Conservation (phyloP, 2,113 vertebrate genomes). For the Lophochroa leadbeateri region DNA sequence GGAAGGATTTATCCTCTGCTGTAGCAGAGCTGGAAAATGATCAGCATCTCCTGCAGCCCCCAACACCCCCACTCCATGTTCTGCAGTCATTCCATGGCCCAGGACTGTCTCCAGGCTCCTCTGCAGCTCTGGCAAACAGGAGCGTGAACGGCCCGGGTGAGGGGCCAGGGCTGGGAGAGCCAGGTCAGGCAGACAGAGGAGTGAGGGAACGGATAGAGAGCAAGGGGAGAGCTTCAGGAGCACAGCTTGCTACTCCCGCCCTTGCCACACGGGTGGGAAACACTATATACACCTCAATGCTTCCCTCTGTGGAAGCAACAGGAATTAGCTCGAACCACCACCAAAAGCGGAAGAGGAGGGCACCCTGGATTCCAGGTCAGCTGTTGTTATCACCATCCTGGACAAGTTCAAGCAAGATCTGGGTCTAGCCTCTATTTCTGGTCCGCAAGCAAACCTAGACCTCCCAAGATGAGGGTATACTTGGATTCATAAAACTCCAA, state of each 20-base stretch:
- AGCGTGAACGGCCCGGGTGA: accelerated
- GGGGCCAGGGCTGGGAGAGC: neutral
- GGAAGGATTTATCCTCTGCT: neutral
- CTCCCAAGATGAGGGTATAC: neutral
- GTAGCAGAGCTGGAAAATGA: neutral
- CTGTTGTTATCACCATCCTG: neutral
- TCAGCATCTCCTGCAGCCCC: neutral
- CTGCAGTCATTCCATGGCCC: accelerated
- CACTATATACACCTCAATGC: accelerated
- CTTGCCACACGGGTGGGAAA: neutral
- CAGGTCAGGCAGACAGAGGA: neutral
- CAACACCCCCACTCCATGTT: neutral
- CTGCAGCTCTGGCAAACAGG: neutral
- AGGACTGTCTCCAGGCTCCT: neutral
- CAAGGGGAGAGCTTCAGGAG: neutral
- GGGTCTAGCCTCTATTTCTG: neutral
- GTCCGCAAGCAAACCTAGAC: neutral
- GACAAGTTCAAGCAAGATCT: neutral
- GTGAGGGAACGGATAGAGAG: neutral
- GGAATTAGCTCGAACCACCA: neutral
- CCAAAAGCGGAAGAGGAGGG: neutral
- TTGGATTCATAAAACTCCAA: neutral
- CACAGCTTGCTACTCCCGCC: neutral
- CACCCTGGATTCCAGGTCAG: neutral
- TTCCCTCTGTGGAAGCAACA: neutral